Evolutionary conservation across 2,797 vertebrate genomes (phyloP).

Genomic region (Poeciliopsis infans): DNA sequence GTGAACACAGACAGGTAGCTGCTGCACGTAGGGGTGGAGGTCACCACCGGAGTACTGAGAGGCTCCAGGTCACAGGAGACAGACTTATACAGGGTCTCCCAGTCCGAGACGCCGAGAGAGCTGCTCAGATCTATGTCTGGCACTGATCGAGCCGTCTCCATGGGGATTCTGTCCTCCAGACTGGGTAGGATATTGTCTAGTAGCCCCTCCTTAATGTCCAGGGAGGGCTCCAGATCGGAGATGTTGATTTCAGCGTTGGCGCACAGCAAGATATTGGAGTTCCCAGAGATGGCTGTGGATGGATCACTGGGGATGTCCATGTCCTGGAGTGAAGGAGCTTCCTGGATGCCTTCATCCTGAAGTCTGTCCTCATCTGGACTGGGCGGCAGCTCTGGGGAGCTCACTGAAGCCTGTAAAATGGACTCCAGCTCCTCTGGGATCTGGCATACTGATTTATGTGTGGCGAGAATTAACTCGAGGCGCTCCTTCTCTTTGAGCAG

Average conservation of each 20-base stretch:
- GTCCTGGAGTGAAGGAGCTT: conserved; percentile 79
- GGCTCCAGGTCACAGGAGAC: conserved; percentile 91
- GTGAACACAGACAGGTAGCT: conserved; percentile 95
- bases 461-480: conserved; percentile 91
- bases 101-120: conserved; percentile 93
- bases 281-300: conserved; percentile 83
- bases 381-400: conserved; percentile 70
- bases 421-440: conserved; percentile 88
- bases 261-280: conserved; percentile 85
- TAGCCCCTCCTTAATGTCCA: conserved; percentile 91
- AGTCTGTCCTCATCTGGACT: conserved; percentile 71
- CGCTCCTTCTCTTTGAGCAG: conserved; percentile 97
- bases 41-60: conserved; percentile 93
- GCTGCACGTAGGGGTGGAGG: conserved; percentile 93
- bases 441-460: conserved; percentile 92
- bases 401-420: conserved; percentile 86
- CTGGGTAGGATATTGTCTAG: conserved; percentile 87
- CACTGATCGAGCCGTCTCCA: conserved; percentile 93
- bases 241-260: conserved; percentile 83
- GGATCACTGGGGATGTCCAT: conserved; percentile 82
- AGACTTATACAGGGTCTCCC: conserved; percentile 93
- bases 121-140: conserved; percentile 95
- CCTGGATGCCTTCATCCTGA: conserved; percentile 76
- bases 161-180: conserved; percentile 77
- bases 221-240: conserved; percentile 82